Conservation (phyloP, 1,140 invertebrate genomes). For the Calosoma granatense region DNA sequence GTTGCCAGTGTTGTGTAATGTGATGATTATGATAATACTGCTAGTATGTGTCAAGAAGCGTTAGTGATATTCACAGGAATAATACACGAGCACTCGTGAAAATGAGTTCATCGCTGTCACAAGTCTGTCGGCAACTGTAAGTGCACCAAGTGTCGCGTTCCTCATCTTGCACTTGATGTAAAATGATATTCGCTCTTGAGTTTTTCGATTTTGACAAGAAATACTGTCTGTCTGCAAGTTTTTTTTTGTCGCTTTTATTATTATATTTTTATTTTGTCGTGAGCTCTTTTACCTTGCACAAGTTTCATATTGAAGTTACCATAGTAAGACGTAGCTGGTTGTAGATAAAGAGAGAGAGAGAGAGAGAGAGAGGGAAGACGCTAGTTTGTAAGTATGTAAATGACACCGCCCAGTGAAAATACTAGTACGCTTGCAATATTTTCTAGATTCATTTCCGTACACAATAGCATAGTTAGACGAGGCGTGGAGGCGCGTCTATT, state of each 20-base stretch:
- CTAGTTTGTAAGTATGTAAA: neutral
- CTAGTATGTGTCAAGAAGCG: no score
- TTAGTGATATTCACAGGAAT: no score
- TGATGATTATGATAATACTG: no score
- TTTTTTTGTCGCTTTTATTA: neutral
- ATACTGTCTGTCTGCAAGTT: conserved; percentile 5
- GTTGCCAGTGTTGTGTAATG: no score
- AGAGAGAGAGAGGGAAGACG: neutral
- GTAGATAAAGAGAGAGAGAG: neutral
- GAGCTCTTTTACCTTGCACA: conserved; percentile 1
- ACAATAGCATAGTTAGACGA: neutral
- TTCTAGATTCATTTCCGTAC: neutral
- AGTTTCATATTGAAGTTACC: conserved; percentile 1
- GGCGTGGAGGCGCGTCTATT: neutral
- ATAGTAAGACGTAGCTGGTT: neutral
- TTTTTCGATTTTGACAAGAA: conserved; percentile 5
- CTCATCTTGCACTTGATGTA: neutral
- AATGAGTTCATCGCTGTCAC: no score
- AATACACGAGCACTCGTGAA: neutral
- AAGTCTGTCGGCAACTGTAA: neutral
- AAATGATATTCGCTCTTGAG: conserved; percentile 3
- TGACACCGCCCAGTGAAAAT: neutral
- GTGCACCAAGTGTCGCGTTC: neutral
- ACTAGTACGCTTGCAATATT: neutral
- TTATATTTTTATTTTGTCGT: conserved; percentile 4